Conservation (phyloP, 2,113 vertebrate genomes). For the Delphinus delphis region DNA sequence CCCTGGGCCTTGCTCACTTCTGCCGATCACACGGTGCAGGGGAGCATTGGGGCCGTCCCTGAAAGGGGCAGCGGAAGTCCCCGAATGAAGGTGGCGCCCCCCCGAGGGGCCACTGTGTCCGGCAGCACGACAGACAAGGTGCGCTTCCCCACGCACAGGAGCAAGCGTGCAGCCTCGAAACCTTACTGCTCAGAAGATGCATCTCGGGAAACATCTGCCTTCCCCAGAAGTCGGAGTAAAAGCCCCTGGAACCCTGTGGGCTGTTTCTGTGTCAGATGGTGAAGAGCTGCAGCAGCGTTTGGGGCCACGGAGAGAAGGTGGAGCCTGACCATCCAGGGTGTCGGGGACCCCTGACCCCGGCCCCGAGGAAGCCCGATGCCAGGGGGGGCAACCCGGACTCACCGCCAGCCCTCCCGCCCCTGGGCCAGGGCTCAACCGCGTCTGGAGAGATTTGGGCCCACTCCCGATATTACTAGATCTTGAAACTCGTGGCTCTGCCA, state of each 20-base stretch:
- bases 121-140: not conserved
- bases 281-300: not conserved
- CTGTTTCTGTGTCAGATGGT: not conserved
- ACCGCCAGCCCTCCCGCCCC: not conserved
- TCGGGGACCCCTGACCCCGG: too few species aligned
- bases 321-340: not conserved
- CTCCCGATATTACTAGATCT: not conserved
- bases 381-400: not conserved
- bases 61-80: not conserved
- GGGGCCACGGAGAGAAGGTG: not conserved
- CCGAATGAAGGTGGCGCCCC: not conserved
- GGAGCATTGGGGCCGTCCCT: too few species aligned
- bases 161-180: not conserved
- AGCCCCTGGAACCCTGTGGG: too few species aligned
- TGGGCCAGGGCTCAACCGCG: accelerated
- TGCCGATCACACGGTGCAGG: not conserved
- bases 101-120: not conserved
- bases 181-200: accelerated
- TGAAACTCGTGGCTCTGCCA: not conserved
- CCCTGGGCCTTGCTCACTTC: not conserved
- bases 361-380: not conserved
- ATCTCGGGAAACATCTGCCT: not conserved
- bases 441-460: not conserved
- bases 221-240: not conserved
- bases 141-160: accelerated